These are phyloP conservation scores for Apostichopus leukothele DNA, from an alignment of 53 echinoderm and acorn worm species.

Conservation along the genomic window DNA sequence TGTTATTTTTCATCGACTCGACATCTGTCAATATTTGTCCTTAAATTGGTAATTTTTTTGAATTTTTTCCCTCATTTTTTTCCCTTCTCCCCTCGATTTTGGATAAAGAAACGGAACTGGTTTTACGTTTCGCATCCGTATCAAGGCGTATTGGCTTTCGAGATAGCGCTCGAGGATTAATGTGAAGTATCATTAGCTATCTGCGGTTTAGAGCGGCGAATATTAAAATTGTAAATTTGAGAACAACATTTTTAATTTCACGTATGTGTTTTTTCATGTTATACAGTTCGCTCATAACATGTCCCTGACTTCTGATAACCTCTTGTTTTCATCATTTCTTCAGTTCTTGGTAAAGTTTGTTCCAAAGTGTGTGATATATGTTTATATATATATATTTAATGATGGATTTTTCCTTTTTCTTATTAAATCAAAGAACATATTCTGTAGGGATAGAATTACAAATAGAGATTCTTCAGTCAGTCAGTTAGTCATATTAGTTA, in stretches of 20 bases:
- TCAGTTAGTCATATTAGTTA: no score
- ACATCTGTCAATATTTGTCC: not conserved
- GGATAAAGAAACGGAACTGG: not conserved
- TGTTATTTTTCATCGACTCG: not conserved
- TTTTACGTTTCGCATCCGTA: not conserved
- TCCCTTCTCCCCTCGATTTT: not conserved
- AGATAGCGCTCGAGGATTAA: not conserved
- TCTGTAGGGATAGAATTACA: no score
- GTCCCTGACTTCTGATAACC: not conserved
- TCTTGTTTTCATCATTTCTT: not conserved
- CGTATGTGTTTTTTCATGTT: not conserved
- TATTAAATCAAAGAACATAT: no score
- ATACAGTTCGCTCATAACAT: not conserved
- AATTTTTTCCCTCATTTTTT: no score
- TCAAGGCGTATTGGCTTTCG: not conserved
- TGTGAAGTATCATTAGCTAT: no score
- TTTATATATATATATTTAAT: no score
- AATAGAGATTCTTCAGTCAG: no score
- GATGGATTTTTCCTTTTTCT: no score
- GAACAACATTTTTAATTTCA: not conserved
- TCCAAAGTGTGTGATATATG: not conserved
- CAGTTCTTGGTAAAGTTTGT: not conserved
- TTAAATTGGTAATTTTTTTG: not conserved
- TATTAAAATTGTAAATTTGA: not conserved
- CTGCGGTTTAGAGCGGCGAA: no score